A percentile compares a stretch with the other conserved stretches of the same genome.
Evolutionary conservation across 35 echinoderm and acorn worm genomes (phyloP).

Genomic region (Acanthaster planci): DNA sequence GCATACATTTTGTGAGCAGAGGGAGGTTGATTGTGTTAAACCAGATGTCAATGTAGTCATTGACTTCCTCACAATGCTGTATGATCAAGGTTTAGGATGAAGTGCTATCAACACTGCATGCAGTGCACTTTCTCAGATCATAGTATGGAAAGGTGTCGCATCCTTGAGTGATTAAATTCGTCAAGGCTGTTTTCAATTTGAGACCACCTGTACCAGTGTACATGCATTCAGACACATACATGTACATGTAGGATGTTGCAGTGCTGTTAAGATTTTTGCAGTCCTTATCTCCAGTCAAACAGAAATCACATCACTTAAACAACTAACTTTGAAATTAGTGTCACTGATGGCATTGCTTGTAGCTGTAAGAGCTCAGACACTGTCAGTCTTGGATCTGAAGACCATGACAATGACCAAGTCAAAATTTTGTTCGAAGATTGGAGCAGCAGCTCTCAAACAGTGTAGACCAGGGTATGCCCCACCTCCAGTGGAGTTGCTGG

Average conservation of each 20-base stretch:
- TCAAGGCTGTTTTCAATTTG: constrained; percentile 47
- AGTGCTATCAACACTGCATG: too few species aligned
- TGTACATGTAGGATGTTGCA: constrained; percentile 34
- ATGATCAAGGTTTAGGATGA: too few species aligned
- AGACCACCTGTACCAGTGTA: constrained; percentile 47
- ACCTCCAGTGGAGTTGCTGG: background rate
- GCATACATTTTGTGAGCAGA: too few species aligned
- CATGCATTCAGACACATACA: too few species aligned
- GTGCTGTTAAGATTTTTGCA: constrained; percentile 3
- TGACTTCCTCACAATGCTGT: too few species aligned
- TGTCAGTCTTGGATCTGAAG: constrained; percentile 6
- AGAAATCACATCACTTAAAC: too few species aligned
- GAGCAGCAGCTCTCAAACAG: constrained; percentile 46
- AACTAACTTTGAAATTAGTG: too few species aligned
- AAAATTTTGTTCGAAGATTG: background rate
- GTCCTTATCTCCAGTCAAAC: background rate
- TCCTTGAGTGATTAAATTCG: constrained; percentile 42
- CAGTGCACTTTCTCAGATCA: constrained; percentile 33
- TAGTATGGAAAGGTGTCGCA: constrained; percentile 27
- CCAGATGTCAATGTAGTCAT: too few species aligned
- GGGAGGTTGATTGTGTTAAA: too few species aligned
- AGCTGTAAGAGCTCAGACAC: constrained; percentile 36
- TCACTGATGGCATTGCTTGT: constrained; percentile 13
- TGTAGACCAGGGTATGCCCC: constrained; percentile 21
- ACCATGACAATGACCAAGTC: constrained; percentile 19